Conservation (phyloP, 1,140 invertebrate genomes). For the Trichogramma pretiosum region DNA sequence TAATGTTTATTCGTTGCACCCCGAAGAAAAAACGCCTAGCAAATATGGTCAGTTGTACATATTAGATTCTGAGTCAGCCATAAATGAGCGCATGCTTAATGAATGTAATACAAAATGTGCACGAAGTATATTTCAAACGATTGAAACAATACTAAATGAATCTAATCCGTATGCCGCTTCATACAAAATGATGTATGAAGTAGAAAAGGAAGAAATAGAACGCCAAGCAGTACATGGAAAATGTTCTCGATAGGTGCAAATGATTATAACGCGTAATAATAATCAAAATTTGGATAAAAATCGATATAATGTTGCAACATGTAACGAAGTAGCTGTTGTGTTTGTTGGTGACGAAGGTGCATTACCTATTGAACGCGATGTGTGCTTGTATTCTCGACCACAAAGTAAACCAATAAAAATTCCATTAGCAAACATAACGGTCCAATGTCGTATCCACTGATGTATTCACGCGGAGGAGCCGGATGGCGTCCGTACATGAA, state of each 20-base stretch:
- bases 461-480: not conserved
- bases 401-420: no score
- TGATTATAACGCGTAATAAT: not conserved
- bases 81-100: no score
- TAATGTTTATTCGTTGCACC: slow-evolving; percentile 12
- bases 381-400: slow-evolving; percentile 12
- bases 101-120: not conserved
- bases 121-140: not conserved
- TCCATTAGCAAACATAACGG: slow-evolving; percentile 9
- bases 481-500: slow-evolving; percentile 10
- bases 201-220: slow-evolving; percentile 7
- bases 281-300: no score
- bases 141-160: not conserved
- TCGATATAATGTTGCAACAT: no score
- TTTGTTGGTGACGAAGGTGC: no score
- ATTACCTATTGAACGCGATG: no score
- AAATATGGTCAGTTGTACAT: slow-evolving; percentile 8
- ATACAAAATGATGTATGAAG: slow-evolving; percentile 15
- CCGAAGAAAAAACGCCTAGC: not conserved
- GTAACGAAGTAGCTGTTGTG: no score
- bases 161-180: slow-evolving; percentile 6
- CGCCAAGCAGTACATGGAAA: not conserved
- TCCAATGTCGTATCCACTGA: slow-evolving; percentile 15
- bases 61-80: not conserved
- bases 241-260: not conserved